Evolutionary conservation across 2,797 vertebrate species (phyloP), one percentile per base, ranked within the genome.

Genomic region (Trematomus bernacchii): DNA sequence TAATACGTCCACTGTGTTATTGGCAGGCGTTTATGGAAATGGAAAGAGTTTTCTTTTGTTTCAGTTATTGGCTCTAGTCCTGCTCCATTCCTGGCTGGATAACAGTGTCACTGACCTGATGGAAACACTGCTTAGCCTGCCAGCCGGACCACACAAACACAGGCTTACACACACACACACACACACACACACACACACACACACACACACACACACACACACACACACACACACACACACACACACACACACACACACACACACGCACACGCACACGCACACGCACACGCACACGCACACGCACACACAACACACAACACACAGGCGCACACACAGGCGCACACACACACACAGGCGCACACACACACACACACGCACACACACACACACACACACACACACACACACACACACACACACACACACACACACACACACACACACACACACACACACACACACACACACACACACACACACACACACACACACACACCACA

Each of bases 71-170:
- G 72, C 52, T 51, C 13, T 1, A 58, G 62, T 64, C 62, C 83
- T 9, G 53, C 65, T 77, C 73, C 66, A 43, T 75, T 72, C 80
- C 79, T 89, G 81, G 85, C 76, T 68, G 21, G 42, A 37, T 68
- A 77, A 77, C 79, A 79, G 66, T 62, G 64, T 85, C 80, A 65
- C 53, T 86, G 80, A 87, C 73, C 71, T 70, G 71, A 51, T 86
- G 85, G 85, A 85, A 88, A 86, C 76, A 65, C 71, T 16, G 23
- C 68, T 21, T 21, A 58, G 68, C 43, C 65, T 70, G 80, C 81
- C 83, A 88, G 69, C 19, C 8, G 2, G 40, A 72, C 21, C 60
- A 50, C 53, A 47, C 46, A 3, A 6, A 18, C 61, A 23, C 40
- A 3, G 6, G 6, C 18, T 37, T 52, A 21, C 18, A 37, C 61